phyloP scores from a whole-genome alignment of 2,797 vertebrate species.

The Arrhamphus sclerolepis region DNA sequence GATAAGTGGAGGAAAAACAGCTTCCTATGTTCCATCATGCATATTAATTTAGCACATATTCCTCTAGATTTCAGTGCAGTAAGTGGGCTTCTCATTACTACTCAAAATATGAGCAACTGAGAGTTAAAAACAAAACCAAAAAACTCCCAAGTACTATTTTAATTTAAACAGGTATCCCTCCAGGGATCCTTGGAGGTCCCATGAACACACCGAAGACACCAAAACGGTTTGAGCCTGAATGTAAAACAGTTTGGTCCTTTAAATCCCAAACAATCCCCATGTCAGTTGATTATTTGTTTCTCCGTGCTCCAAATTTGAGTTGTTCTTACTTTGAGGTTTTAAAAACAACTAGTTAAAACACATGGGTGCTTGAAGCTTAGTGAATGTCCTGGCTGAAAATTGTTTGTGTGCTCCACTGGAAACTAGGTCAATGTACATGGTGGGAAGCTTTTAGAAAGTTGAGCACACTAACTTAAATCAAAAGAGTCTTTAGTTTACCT shows the following conservation, averaged over 20 bases:
- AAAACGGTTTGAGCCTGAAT: neutral
- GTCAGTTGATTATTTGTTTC: neutral
- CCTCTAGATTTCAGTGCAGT: too few species aligned
- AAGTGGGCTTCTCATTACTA: too few species aligned
- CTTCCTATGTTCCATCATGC: too few species aligned
- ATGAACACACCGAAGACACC: neutral
- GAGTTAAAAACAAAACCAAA: too few species aligned
- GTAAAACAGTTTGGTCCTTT: too few species aligned
- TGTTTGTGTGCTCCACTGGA: conserved; percentile 1
- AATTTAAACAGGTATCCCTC: too few species aligned
- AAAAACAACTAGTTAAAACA: neutral
- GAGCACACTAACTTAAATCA: neutral
- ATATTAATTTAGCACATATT: too few species aligned
- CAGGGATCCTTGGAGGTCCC: too few species aligned
- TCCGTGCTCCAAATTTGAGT: neutral
- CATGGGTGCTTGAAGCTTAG: neutral
- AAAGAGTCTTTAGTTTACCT: conserved; percentile 2
- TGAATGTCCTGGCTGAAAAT: conserved; percentile 1
- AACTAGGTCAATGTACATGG: conserved; percentile 44
- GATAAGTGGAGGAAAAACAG: too few species aligned
- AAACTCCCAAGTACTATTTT: too few species aligned
- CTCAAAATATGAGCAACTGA: too few species aligned
- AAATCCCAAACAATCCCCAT: neutral
- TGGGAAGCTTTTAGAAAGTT: conserved; percentile 12
- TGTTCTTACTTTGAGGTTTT: neutral